Percentiles rank a stretch among this genome's conserved stretches.
Evolutionary conservation across 2,797 vertebrate genomes (phyloP).

Genomic region (Sebastes vulpes): DNA sequence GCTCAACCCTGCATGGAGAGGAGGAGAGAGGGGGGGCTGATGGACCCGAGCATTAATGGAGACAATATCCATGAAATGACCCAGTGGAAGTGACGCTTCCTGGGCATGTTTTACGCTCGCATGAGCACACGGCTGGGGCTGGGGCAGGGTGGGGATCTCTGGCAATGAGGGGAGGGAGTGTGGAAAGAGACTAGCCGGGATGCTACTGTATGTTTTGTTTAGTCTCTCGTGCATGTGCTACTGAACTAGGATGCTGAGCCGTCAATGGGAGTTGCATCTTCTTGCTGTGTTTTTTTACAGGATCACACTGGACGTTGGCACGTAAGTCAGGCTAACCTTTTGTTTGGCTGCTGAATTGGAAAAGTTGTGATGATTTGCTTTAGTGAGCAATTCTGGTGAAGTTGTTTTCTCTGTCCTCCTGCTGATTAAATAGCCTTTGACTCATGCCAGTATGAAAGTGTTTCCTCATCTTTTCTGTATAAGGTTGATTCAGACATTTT

Average conservation of each 20-base stretch:
- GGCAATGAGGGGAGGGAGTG: constrained; percentile 48
- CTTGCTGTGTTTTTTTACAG: constrained; percentile 22
- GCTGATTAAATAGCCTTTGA: neutral
- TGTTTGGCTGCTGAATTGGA: constrained; percentile 11
- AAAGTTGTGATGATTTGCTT: constrained; percentile 35
- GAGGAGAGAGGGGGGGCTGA: constrained; percentile 9
- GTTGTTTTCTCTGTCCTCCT: neutral
- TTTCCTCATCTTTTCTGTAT: neutral
- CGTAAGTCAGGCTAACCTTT: constrained; percentile 66
- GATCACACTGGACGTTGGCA: constrained; percentile 38
- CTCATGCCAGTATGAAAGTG: neutral
- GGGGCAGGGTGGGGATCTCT: constrained; percentile 57
- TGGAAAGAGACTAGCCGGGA: constrained; percentile 53
- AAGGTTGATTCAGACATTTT: neutral
- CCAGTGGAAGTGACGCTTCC: constrained; percentile 80
- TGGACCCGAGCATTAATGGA: constrained; percentile 69
- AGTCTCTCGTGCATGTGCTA: constrained; percentile 67
- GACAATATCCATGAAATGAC: constrained; percentile 75
- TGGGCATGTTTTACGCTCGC: constrained; percentile 77
- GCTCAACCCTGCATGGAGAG: constrained; percentile 55
- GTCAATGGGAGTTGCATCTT: constrained; percentile 49
- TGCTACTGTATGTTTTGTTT: constrained; percentile 78
- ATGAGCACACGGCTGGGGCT: constrained; percentile 68
- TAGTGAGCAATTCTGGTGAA: neutral
- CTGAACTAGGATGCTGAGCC: constrained; percentile 50